Conservation (phyloP, 2,888 invertebrate species). For the Philhelius pedissequus region DNA sequence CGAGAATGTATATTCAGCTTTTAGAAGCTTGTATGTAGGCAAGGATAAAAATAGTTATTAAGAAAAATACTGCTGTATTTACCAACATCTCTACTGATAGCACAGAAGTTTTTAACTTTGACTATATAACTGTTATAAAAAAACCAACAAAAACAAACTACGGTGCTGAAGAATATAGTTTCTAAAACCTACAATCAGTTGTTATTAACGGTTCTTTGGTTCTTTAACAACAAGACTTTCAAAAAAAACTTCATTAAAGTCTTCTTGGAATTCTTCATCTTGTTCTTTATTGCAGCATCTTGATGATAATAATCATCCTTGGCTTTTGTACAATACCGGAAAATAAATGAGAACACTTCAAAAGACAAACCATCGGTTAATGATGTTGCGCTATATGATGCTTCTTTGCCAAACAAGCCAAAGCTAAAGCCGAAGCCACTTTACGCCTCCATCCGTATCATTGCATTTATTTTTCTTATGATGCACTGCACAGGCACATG, state of each 20-base stretch:
- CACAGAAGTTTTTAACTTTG: too few species aligned
- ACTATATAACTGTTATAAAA: too few species aligned
- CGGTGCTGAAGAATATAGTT: too few species aligned
- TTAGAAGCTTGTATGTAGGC: too few species aligned
- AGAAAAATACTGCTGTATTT: too few species aligned
- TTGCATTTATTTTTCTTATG: background rate
- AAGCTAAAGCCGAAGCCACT: constrained; percentile 33
- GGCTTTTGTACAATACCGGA: constrained; percentile 53
- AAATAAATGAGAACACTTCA: constrained; percentile 52
- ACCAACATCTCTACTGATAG: too few species aligned
- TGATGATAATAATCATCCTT: constrained; percentile 48
- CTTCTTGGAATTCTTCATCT: background rate
- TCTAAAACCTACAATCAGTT: background rate
- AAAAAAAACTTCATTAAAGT: background rate
- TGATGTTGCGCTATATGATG: constrained; percentile 41
- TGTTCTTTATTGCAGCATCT: background rate
- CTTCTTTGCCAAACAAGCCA: constrained; percentile 54
- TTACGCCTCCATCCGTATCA: constrained; percentile 17
- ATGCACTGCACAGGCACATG: too few species aligned
- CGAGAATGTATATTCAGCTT: too few species aligned
- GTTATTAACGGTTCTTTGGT: too few species aligned
- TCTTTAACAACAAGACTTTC: background rate
- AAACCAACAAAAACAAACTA: too few species aligned
- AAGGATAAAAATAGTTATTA: too few species aligned
- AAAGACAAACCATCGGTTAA: constrained; percentile 61